Base-by-base conservation (phyloP, 2,888 invertebrate genomes). In the Gandaritis pyraliata region DNA sequence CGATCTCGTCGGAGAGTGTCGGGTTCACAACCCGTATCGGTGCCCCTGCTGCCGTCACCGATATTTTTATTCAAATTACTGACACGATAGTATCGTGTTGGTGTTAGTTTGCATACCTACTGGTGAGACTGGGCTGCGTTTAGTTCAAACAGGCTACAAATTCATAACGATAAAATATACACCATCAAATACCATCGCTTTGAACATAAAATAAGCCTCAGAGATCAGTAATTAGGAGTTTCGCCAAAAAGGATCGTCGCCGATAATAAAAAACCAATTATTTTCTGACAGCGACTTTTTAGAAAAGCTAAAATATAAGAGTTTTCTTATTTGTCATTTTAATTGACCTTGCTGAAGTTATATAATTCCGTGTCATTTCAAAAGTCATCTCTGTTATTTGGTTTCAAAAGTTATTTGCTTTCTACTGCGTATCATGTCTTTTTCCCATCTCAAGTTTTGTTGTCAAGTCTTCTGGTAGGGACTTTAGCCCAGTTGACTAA, bases 251-350 rank as follows among this genome's bases (percentile, higher is more conserved):
- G 46, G 51, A 30, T 46, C 53, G 39, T 23, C 10, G 33, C 33
- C 8, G 8, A 8, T 16, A 39, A 8, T 54, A 16, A 16, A 41
- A 53, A 48, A 23, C 53, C 47, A 61, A 64, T 61, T 67, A 64
- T 55, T 57, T 51, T 39, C 15, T 52, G 46, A 49, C 48, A 50
- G 39, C 41, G 45, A 61, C 16, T 48, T 49, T 33, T 58, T 47
- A 43, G n/a, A 39, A 11, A 56, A 11, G 11, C 30, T 43, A 66
- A 54, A 48, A 47, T 43, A 51, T 13, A n/a, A 15, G 15, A n/a
- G 13, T 39, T 15, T 12, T 16, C 10, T 33, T 16, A 36, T 55
- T 55, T 18, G 41, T 41, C 39, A 15, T 30, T 12, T 48, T 12
- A 10, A 30, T 55, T n/a, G 23, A 52, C 47, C 58, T 55, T 52